Evolutionary conservation across 2,797 vertebrate species (phyloP).

Genomic region (Pangasius mekongensis): DNA sequence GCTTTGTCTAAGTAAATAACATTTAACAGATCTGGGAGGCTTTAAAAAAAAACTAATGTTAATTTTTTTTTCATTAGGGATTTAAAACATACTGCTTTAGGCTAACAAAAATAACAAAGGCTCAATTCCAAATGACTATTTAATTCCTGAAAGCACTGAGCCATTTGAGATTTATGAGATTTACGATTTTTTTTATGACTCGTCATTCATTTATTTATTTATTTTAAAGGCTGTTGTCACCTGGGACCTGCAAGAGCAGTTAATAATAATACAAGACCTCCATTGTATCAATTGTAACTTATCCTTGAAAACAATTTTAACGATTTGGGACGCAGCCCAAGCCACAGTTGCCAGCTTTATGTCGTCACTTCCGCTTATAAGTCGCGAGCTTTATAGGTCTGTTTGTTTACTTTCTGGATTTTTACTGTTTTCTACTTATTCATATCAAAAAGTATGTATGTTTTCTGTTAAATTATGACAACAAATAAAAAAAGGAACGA

Average conservation of each 20-base stretch:
- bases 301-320: background rate
- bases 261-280: slow-evolving; percentile 35
- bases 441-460: background rate
- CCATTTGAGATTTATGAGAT: background rate
- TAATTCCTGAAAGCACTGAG: slow-evolving; percentile 3
- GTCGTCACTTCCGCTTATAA: background rate
- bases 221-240: background rate
- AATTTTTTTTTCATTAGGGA: background rate
- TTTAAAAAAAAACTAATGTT: background rate
- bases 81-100: background rate
- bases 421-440: background rate
- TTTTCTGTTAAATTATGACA: background rate
- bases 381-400: background rate
- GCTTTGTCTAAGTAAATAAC: background rate
- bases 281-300: background rate
- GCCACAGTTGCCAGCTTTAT: background rate
- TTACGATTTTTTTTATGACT: background rate
- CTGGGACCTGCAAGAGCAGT: background rate
- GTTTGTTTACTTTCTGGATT: background rate
- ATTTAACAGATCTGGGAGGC: background rate
- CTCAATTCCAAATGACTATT: background rate
- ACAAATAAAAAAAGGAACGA: background rate
- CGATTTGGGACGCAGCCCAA: background rate
- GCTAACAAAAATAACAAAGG: background rate
- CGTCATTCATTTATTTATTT: background rate